Evolutionary conservation across 2,113 vertebrate genomes (phyloP).

Genomic region (Ptychochromis oligacanthus): DNA sequence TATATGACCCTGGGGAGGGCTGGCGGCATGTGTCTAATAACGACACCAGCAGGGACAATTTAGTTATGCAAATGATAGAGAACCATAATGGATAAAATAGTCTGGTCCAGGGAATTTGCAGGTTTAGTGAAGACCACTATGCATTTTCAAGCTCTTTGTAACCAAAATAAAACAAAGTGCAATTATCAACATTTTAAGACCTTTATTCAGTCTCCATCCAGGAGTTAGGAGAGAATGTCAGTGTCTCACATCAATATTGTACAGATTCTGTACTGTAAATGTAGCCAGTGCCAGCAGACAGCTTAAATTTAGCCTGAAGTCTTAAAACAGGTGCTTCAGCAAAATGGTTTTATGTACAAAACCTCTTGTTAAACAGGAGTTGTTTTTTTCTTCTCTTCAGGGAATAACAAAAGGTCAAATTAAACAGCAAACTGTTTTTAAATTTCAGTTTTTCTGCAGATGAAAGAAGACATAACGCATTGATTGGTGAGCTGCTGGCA

Average conservation of each 20-base stretch:
- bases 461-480: background rate
- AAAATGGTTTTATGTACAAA: background rate
- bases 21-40: slow-evolving; percentile 14
- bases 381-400: no score
- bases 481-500: background rate
- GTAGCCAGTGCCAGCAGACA: no score
- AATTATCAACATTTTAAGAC: no score
- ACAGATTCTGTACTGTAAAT: no score
- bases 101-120: background rate
- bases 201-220: no score
- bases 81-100: background rate
- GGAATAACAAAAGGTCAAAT: background rate
- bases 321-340: no score
- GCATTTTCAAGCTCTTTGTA: no score
- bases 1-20: slow-evolving; percentile 53
- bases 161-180: no score
- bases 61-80: background rate
- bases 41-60: slow-evolving; percentile 4
- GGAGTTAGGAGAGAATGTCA: no score
- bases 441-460: background rate
- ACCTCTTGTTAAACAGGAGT: background rate
- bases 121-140: background rate
- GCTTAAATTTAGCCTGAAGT: no score
- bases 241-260: no score
- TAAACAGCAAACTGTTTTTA: background rate